Conservation (phyloP, 2,797 vertebrate genomes). For the Pipistrellus pipistrellus region DNA sequence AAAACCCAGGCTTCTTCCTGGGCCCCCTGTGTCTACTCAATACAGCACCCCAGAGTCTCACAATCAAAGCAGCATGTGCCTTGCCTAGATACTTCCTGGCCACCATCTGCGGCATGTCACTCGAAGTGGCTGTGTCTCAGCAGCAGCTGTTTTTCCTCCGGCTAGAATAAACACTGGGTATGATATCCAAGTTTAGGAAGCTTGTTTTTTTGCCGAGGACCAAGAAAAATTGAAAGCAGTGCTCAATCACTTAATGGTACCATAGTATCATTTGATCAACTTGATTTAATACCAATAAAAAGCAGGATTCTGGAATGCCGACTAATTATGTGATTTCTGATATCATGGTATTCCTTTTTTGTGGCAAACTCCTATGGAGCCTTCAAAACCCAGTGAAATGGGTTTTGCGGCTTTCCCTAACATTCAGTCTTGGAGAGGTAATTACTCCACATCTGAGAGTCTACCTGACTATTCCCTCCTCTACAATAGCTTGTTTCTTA, state of each 20-base stretch:
- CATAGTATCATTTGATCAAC: not conserved
- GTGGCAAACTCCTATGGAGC: conserved; percentile 2
- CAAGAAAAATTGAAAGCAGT: conserved; percentile 20
- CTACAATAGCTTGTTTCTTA: not conserved
- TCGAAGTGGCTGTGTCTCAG: not conserved
- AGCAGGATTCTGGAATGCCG: conserved; percentile 12
- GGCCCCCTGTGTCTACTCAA: not conserved
- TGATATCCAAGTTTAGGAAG: not conserved
- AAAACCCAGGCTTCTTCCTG: not conserved
- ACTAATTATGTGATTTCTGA: not conserved
- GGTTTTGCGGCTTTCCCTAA: not conserved
- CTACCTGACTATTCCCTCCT: not conserved
- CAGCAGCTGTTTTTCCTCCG: not conserved
- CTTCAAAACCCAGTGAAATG: not conserved
- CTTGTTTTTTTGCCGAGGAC: conserved; percentile 6
- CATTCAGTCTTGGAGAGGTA: not conserved
- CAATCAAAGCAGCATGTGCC: not conserved
- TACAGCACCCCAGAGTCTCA: not conserved
- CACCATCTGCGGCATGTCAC: not conserved
- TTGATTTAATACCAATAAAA: not conserved
- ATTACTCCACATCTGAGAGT: not conserved
- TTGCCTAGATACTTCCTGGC: not conserved
- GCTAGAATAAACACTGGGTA: not conserved
- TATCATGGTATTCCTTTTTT: not conserved
- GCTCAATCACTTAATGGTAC: not conserved